Evolutionary conservation across 2,888 invertebrate species (phyloP), one percentile per base, ranked within the genome.

Genomic region (Notodonta ziczac): DNA sequence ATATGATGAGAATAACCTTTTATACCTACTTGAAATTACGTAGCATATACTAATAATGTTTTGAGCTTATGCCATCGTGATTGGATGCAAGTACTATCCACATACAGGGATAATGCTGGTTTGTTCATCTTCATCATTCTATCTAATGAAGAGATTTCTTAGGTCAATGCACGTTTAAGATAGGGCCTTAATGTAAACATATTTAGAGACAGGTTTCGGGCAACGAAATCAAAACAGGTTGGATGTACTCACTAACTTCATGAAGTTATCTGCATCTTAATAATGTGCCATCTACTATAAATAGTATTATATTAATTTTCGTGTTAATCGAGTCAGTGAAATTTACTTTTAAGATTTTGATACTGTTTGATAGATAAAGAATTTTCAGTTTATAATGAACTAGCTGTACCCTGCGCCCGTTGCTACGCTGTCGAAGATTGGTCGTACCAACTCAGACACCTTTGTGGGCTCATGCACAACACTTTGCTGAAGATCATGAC

Each of bases 11-110:
- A 42, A 42, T 4, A 35, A 10, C n/a, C n/a, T n/a, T 12, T 42
- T 42, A 10, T 42, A 10, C 24, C 24, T 24, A 24, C 4, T 42
- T 46, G 53, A 42, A 40, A 42, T 64, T 44, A 59, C 63, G 62
- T 61, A 53, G 63, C 69, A 65, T 76, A 70, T 63, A 56, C 12
- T 72, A 59, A 70, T 56, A 52, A 55, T 76, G 63, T 72, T 59
- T 59, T 53, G 14, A 39, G 53, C 24, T 54, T 42, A 48, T 53
- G 64, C 12, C 59, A 61, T 62, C 52, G 71, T 79, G 77, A 86
- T 87, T 85, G 83, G 80, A 84, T 86, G 81, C 81, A 79, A 81
- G 75, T 78, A 74, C 68, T 71, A 76, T 76, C 72, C 67, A 71
- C 67, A 76, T 76, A 71, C 69, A 67, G 50, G 63, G 57, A 73